Conservation (phyloP, 1,140 invertebrate species). For the Venustaconcha ellipsiformis region DNA sequence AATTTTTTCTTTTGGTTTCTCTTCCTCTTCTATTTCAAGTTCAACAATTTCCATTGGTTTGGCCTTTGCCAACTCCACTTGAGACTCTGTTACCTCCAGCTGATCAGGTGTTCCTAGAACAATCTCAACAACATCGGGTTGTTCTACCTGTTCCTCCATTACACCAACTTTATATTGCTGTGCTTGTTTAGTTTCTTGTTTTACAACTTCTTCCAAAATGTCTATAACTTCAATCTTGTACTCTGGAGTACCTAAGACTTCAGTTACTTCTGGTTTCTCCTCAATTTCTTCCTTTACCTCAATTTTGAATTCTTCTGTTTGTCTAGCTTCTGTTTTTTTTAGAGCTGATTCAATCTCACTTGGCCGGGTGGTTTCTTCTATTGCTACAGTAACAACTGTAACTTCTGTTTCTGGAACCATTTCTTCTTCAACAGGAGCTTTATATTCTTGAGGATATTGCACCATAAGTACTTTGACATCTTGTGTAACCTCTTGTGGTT, state of each 20-base stretch:
- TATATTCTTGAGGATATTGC: no score
- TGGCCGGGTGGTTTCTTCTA: slow-evolving; percentile 17
- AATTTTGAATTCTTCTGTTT: slow-evolving; percentile 36
- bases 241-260: slow-evolving; percentile 27
- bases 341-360: slow-evolving; percentile 22
- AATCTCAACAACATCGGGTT: slow-evolving; percentile 33
- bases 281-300: slow-evolving; percentile 32
- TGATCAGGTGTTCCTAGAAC: slow-evolving; percentile 34
- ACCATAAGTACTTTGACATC: neutral
- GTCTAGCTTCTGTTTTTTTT: slow-evolving; percentile 34
- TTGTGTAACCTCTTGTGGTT: slow-evolving; percentile 33
- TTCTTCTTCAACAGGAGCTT: neutral
- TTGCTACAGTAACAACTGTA: slow-evolving; percentile 36
- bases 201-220: slow-evolving; percentile 28
- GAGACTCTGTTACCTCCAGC: slow-evolving; percentile 14
- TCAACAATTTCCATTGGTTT: slow-evolving; percentile 24
- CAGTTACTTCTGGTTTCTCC: slow-evolving; percentile 39
- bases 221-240: slow-evolving; percentile 29
- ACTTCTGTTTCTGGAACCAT: slow-evolving; percentile 23
- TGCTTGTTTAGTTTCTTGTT: slow-evolving; percentile 28
- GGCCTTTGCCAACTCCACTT: slow-evolving; percentile 10
- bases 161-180: slow-evolving; percentile 35
- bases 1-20: slow-evolving; percentile 34
- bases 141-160: slow-evolving; percentile 30
- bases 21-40: slow-evolving; percentile 23